These are phyloP conservation scores for Oscheius sp. DNA, from an alignment of 2,888 invertebrate species.

Conservation along the genomic window DNA sequence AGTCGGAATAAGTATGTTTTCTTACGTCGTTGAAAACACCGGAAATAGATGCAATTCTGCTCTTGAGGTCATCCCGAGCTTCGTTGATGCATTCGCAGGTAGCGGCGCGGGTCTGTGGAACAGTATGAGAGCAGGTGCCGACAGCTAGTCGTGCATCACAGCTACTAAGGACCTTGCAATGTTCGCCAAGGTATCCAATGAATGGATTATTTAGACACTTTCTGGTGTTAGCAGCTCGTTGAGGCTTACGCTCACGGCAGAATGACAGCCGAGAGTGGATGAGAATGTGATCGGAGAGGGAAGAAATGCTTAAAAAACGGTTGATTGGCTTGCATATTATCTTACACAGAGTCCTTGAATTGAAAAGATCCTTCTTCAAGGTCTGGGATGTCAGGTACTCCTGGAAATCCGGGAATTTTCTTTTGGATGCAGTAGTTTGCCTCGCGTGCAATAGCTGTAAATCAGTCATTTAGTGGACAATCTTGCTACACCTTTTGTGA, in stretches of 20 bases:
- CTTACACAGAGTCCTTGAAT: conserved; percentile 70
- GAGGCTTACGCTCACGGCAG: conserved; percentile 72
- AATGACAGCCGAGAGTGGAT: conserved; percentile 70
- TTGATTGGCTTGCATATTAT: too few species aligned
- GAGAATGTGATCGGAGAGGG: conserved; percentile 72
- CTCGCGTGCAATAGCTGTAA: conserved; percentile 67
- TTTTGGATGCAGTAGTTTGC: conserved; percentile 67
- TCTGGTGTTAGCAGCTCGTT: conserved; percentile 64
- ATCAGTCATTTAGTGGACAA: neutral
- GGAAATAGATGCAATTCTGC: conserved; percentile 69
- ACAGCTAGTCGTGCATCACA: conserved; percentile 54
- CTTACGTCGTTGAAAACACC: conserved; percentile 61
- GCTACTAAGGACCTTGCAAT: conserved; percentile 62
- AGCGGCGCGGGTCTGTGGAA: conserved; percentile 59
- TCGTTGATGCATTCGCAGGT: conserved; percentile 72
- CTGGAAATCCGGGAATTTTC: conserved; percentile 69
- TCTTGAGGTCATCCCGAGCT: conserved; percentile 70
- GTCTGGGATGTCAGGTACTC: conserved; percentile 71
- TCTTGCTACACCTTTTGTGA: conserved; percentile 55
- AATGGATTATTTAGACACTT: conserved; percentile 69
- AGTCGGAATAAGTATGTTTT: neutral
- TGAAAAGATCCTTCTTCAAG: conserved; percentile 70
- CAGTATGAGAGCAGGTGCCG: conserved; percentile 59
- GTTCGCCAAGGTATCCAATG: conserved; percentile 67
- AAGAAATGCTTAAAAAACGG: conserved; percentile 64